A percentile compares a stretch with the other conserved stretches of the same genome.
phyloP scores from a whole-genome alignment of 2,113 vertebrate genomes.

The Megatriorchis doriae region DNA sequence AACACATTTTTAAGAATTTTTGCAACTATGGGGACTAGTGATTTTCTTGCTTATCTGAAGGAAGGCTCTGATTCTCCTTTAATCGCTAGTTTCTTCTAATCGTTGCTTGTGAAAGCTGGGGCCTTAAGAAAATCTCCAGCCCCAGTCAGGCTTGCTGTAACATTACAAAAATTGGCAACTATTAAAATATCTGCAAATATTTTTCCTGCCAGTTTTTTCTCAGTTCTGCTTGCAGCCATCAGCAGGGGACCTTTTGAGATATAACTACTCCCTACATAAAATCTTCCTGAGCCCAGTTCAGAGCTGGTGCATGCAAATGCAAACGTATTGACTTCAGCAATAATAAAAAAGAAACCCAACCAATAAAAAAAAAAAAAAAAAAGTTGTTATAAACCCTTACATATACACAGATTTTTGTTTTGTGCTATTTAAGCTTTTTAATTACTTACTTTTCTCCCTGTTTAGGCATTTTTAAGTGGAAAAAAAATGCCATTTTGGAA shows the following conservation, averaged over 20 bases:
- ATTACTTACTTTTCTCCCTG: not conserved
- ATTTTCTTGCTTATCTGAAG: not conserved
- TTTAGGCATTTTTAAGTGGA: not conserved
- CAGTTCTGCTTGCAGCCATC: not conserved
- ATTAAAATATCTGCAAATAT: not conserved
- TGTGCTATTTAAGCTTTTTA: not conserved
- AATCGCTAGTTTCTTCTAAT: not conserved
- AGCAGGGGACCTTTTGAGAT: not conserved
- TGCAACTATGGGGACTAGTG: not conserved
- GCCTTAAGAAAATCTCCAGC: not conserved
- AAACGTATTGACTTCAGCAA: not conserved
- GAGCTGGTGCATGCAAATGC: not conserved
- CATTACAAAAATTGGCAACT: not conserved
- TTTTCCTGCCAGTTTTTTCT: not conserved
- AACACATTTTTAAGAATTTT: not conserved
- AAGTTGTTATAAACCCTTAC: not conserved
- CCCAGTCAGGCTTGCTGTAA: not conserved
- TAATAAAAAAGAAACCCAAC: not conserved
- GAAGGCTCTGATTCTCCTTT: not conserved
- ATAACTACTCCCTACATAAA: not conserved
- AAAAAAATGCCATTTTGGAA: not conserved
- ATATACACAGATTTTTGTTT: not conserved
- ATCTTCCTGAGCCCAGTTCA: not conserved
- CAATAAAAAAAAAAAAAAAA: too few species aligned
- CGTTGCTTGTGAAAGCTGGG: not conserved